Evolutionary conservation across 1,140 invertebrate genomes (phyloP).

Genomic region (Drosophila persimilis): DNA sequence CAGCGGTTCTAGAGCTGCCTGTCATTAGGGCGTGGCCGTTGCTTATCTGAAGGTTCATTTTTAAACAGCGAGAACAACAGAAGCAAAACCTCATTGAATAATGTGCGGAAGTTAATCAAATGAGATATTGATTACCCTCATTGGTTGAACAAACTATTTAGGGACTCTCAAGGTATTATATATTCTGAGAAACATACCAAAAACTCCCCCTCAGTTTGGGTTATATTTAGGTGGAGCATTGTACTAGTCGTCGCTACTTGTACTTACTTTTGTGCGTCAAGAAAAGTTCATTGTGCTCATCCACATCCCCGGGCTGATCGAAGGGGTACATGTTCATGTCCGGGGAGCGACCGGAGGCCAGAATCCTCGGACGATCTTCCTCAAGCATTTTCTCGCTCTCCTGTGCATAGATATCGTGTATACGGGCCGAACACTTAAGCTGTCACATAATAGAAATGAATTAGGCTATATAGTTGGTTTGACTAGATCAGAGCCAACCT

Average conservation of each 20-base stretch:
- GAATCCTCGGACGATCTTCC: conserved; percentile 77
- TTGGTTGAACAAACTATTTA: neutral
- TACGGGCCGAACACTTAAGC: conserved; percentile 78
- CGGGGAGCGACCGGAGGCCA: conserved; percentile 80
- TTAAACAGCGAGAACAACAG: conserved; percentile 39
- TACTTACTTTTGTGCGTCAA: conserved; percentile 75
- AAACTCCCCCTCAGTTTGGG: too few species aligned
- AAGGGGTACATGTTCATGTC: conserved; percentile 81
- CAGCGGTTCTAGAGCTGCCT: conserved; percentile 20
- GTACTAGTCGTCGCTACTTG: neutral
- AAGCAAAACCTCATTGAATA: conserved; percentile 32
- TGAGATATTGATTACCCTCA: conserved; percentile 61
- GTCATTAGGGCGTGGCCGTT: conserved; percentile 38
- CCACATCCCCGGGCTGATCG: conserved; percentile 62
- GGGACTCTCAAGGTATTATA: conserved; percentile 7
- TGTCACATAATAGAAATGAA: conserved; percentile 11
- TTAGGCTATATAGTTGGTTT: neutral
- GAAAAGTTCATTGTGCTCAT: conserved; percentile 74
- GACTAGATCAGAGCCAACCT: conserved; percentile 62
- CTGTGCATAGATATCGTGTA: conserved; percentile 79
- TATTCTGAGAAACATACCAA: neutral
- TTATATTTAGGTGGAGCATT: too few species aligned
- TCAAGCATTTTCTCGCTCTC: conserved; percentile 78
- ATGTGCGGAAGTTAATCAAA: conserved; percentile 68
- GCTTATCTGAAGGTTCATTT: conserved; percentile 62